Base-by-base conservation (phyloP, 2,113 vertebrate species). In the Butorides virescens region DNA sequence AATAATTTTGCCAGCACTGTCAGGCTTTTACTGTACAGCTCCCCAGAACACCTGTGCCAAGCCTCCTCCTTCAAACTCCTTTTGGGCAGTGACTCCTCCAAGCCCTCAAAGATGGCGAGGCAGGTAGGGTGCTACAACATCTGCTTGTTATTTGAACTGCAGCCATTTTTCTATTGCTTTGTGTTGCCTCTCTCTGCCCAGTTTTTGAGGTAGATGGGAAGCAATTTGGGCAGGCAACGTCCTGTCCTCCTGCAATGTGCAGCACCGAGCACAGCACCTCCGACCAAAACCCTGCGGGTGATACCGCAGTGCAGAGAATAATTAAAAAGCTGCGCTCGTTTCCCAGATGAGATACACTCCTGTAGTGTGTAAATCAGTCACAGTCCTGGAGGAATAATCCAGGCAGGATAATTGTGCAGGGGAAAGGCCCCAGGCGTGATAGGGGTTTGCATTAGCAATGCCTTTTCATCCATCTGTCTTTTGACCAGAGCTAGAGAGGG, bases 401-500 rank as follows among this genome's bases (percentile, higher is more conserved):
- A 91, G 80, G 91, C 46, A 1, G 86, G 96, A 93, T 95, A 96
- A 97, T 89, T 91, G 95, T 72, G 86, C 84, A 70, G 91, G 91
- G 95, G 94, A 94, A 96, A 94, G 84, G 92, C 96, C 92, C 77
- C 96, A 91, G 94, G 86, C 92, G 4, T 95, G 91, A 87, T 82
- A 87, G 89, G 86, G 83, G 84, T 96, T 96, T 95, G 91, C 94
- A 96, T 97, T 94, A 97, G 87, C 70, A 85, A 87, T 91, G 91
- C 84, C 91, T 96, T 96, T 96, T 95, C 91, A 96, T 97, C 96
- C 92, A 84, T 94, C 93, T 95, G 92, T 97, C 90, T 96, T 95
- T 91, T 95, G 93, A 92, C 95, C 92, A 85, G 81, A 96, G 90
- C 65, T 91, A 74, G 83, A 96, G 88, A 94, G 83, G 88, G 88